phyloP scores from a whole-genome alignment of 2,113 vertebrate species.

The Nibea albiflora region DNA sequence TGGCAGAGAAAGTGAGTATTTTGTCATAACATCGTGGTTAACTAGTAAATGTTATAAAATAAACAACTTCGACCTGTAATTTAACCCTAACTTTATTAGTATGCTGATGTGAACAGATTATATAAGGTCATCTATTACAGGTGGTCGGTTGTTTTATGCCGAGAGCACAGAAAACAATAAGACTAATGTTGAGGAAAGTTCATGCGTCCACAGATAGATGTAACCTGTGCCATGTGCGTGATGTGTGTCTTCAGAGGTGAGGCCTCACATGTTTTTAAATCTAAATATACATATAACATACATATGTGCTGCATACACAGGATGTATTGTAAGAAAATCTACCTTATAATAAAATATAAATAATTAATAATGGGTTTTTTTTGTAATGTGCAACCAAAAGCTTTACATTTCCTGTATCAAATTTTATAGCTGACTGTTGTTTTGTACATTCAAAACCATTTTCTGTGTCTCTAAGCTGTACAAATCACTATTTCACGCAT shows the following conservation, averaged over 20 bases:
- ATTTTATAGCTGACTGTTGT: not conserved
- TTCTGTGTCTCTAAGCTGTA: not conserved
- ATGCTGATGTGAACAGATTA: not conserved
- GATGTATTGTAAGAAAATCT: no score
- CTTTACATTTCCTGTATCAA: not conserved
- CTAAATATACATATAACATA: not conserved
- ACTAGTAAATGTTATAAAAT: not conserved
- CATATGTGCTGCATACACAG: not conserved
- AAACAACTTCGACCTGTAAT: not conserved
- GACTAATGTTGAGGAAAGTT: not conserved
- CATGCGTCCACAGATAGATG: not conserved
- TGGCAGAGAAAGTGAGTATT: conserved; percentile 55
- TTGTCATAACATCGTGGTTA: not conserved
- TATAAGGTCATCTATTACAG: not conserved
- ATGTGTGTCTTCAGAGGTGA: not conserved
- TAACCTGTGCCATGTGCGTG: no score
- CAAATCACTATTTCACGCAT: not conserved
- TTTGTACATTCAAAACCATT: not conserved
- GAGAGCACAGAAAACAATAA: not conserved
- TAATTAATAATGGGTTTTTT: not conserved
- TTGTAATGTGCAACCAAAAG: not conserved
- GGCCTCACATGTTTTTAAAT: not conserved
- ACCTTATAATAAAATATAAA: not conserved
- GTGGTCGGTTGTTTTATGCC: not conserved
- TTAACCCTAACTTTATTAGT: not conserved